These are phyloP conservation scores for Exephanes ischioxanthus DNA, from an alignment of 2,888 invertebrate genomes.

Conservation along the genomic window DNA sequence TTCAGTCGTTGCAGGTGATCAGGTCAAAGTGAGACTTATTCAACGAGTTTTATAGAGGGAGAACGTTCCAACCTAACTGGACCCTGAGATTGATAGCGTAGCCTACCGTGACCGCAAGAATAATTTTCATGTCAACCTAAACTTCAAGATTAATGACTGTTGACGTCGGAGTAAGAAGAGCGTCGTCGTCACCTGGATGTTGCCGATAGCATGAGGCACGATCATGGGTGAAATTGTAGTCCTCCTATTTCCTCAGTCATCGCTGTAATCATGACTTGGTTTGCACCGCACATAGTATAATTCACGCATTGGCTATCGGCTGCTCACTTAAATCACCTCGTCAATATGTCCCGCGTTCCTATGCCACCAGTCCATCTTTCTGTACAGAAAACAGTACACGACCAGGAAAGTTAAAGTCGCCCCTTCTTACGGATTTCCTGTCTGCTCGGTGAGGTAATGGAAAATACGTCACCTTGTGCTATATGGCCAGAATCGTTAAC, in stretches of 20 bases:
- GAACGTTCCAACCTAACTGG: too few species aligned
- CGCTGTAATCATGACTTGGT: constrained; percentile 56
- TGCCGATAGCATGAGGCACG: not conserved
- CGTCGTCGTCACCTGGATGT: not conserved
- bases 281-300: constrained; percentile 53
- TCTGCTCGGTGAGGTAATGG: too few species aligned
- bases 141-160: not conserved
- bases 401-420: too few species aligned
- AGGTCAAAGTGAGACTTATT: too few species aligned
- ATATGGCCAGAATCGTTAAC: too few species aligned
- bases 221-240: not conserved
- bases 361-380: not conserved
- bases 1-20: too few species aligned
- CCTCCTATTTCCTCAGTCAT: constrained; percentile 55
- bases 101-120: not conserved
- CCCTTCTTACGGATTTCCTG: too few species aligned
- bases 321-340: constrained; percentile 24
- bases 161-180: not conserved
- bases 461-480: too few species aligned
- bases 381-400: not conserved
- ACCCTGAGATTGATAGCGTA: too few species aligned
- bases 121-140: not conserved
- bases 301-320: constrained; percentile 41
- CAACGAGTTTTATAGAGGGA: too few species aligned
- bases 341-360: constrained; percentile 1